These are phyloP conservation scores for Oreonectes daqikongensis DNA, from an alignment of 2,797 vertebrate genomes.

Conservation along the genomic window DNA sequence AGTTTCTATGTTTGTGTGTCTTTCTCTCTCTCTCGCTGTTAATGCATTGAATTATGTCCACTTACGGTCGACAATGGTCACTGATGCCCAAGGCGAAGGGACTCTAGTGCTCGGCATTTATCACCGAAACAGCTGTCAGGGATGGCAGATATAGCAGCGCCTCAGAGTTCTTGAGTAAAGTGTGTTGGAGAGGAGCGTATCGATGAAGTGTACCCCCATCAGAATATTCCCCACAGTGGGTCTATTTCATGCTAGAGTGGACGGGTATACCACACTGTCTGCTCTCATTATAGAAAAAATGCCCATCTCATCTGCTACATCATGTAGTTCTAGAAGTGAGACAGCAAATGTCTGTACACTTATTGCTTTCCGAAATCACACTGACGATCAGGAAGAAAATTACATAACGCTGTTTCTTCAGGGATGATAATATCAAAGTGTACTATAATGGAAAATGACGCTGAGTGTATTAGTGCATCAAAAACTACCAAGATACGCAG, in stretches of 20 bases:
- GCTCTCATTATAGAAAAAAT: conserved; percentile 5
- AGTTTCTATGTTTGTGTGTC: not conserved
- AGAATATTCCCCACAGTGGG: conserved; percentile 25
- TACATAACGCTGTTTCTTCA: conserved; percentile 12
- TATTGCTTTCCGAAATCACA: conserved; percentile 34
- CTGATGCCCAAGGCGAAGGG: conserved; percentile 31
- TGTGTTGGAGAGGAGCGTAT: conserved; percentile 20
- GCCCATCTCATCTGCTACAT: not conserved
- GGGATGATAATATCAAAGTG: conserved; percentile 9
- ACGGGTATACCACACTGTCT: not conserved
- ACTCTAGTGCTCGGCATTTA: conserved; percentile 37
- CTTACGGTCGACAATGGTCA: conserved; percentile 1
- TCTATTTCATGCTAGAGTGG: conserved; percentile 21
- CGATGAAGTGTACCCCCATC: conserved; percentile 35
- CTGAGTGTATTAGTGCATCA: not conserved
- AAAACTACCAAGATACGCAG: not conserved
- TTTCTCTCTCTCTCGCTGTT: not conserved
- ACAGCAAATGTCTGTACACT: conserved; percentile 12
- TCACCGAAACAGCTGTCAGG: conserved; percentile 14
- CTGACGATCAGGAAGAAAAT: conserved; percentile 3
- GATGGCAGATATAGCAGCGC: conserved; percentile 20
- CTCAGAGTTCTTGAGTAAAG: conserved; percentile 20
- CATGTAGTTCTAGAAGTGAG: conserved; percentile 10
- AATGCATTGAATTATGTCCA: conserved; percentile 21
- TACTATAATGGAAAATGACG: conserved; percentile 15